Evolutionary conservation across 1,140 invertebrate genomes (phyloP), one percentile per base, ranked within the genome.

Genomic region (Calephelis virginiensis): DNA sequence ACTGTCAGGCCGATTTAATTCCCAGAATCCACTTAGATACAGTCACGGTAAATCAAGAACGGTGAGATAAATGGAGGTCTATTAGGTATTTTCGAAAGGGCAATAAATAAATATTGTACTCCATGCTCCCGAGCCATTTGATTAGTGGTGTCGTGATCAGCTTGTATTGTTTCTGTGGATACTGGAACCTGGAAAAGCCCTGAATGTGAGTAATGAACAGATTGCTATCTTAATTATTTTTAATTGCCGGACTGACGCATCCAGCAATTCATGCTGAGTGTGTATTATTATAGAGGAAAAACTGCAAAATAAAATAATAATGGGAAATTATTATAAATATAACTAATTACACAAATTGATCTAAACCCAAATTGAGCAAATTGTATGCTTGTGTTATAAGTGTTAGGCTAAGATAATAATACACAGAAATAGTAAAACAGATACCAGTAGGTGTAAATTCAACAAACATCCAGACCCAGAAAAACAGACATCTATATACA

Each of bases 41-140:
- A 63, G 64, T 70, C 64, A 70, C 64, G 69, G 67, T 70, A 67
- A 70, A 66, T 70, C 69, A 70, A 63, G 50, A 62, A 63, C 49
- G 56, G 50, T 40, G 62, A 66, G 65, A 70, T 70, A 70, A 70
- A 63, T 67, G 50, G 50, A 28, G 53, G 53, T 45, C 60, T 59
- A 66, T 66, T 47, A 66, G 59, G 64, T 56, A 63, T 66, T 70
- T 70, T 70, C 68, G 68, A 70, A 66, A 70, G 68, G 67, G 49
- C 37, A 66, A 70, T 66, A 70, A 70, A 63, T 66, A 56, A 63
- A 70, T 46, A 12, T 60, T 17, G 38, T 49, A 61, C 46, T 64
- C 49, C 60, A 61, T 67, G 48, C 49, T 63, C 50, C 38, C 38
- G 47, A 62, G 60, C 38, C 48, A 63, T 63, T 67, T 63, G 61